Evolutionary conservation across 1,140 invertebrate genomes (phyloP).

Genomic region (Microvelia longipes): DNA sequence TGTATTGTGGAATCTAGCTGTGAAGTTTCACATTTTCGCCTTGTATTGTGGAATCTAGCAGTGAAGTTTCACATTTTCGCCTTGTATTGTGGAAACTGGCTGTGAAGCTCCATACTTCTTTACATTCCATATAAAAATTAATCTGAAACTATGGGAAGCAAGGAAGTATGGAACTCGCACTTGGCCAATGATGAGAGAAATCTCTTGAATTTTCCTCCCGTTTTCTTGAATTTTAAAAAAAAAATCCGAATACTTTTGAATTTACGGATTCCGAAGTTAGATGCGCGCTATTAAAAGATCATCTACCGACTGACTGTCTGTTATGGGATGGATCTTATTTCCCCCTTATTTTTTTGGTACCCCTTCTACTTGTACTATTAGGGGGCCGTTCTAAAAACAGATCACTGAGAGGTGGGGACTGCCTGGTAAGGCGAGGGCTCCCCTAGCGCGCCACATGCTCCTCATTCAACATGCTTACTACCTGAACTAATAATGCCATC

Average conservation of each 20-base stretch:
- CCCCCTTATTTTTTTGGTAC: no score
- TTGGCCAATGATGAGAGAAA: constrained; percentile 28
- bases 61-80: constrained; percentile 10
- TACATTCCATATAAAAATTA: constrained; percentile 87
- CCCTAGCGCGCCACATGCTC: not conserved
- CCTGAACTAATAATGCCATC: no score
- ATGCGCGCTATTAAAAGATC: not conserved
- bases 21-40: no score
- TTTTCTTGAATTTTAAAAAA: no score
- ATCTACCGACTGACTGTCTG: not conserved
- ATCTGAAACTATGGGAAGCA: constrained; percentile 75
- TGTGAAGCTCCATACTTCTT: constrained; percentile 82
- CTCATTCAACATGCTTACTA: not conserved
- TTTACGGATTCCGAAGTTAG: no score
- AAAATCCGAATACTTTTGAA: no score
- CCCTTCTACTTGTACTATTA: no score
- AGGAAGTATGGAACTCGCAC: constrained; percentile 81
- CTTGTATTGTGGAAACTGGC: constrained; percentile 17
- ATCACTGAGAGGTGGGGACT: not conserved
- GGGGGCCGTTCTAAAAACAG: not conserved
- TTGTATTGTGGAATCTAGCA: not conserved
- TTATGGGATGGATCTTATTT: not conserved
- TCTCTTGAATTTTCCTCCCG: no score
- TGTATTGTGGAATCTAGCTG: no score
- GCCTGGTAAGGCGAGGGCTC: not conserved